A percentile compares a stretch with the other conserved stretches of the same genome.
phyloP scores from a whole-genome alignment of 2,797 vertebrate species.

The Sparidentex hasta region DNA sequence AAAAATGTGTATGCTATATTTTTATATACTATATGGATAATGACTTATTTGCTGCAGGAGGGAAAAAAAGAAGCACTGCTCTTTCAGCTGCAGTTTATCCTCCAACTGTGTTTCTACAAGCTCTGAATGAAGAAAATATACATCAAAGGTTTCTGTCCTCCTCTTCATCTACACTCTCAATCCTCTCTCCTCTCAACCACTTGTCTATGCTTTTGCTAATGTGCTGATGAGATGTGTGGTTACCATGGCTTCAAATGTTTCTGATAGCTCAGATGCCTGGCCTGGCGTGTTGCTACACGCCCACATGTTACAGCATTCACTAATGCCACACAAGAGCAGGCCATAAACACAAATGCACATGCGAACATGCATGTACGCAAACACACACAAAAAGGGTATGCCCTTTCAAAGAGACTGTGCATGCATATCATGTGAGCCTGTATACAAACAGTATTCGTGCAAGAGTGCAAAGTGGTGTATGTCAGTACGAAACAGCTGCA shows the following conservation, averaged over 20 bases:
- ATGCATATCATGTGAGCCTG: conserved; percentile 20
- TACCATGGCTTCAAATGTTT: conserved; percentile 80
- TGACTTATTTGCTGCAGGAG: background rate
- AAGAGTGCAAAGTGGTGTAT: conserved; percentile 63
- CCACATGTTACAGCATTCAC: conserved; percentile 70
- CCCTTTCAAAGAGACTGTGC: background rate
- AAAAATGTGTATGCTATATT: background rate
- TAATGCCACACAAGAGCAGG: conserved; percentile 43
- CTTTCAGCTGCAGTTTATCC: background rate
- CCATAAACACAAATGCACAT: conserved; percentile 7
- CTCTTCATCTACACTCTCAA: conserved; percentile 42
- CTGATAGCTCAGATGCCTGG: conserved; percentile 69
- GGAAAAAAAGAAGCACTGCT: background rate
- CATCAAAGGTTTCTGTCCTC: conserved; percentile 28
- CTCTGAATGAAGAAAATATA: conserved; percentile 11
- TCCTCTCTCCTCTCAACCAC: conserved; percentile 42
- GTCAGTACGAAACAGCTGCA: conserved; percentile 75
- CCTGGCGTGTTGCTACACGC: conserved; percentile 73
- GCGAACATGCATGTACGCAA: background rate
- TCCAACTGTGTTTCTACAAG: conserved; percentile 19
- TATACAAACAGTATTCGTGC: conserved; percentile 44
- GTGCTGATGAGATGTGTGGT: conserved; percentile 68
- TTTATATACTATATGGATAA: background rate
- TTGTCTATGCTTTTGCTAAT: conserved; percentile 57
- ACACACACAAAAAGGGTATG: conserved; percentile 10